These are phyloP conservation scores for Scaptomyza parva DNA, from an alignment of 2,888 invertebrate genomes.

Conservation along the genomic window DNA sequence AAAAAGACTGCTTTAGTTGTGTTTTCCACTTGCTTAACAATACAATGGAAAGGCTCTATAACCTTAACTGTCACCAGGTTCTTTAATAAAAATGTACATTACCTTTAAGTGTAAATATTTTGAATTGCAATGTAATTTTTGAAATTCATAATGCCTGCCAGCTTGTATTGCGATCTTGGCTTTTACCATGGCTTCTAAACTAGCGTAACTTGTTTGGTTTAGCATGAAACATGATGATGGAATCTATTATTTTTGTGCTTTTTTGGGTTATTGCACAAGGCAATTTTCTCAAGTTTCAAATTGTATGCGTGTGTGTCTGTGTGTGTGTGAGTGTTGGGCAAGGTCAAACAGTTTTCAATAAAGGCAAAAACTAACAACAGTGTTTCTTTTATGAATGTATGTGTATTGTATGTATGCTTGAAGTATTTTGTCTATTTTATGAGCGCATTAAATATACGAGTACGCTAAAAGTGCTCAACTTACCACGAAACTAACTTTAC, in stretches of 20 bases:
- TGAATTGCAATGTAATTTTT: background rate
- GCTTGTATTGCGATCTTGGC: conserved; percentile 10
- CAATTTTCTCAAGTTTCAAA: conserved; percentile 46
- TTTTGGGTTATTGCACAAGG: conserved; percentile 37
- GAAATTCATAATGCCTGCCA: background rate
- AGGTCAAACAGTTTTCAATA: conserved; percentile 54
- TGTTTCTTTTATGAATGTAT: conserved; percentile 17
- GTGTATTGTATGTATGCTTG: conserved; percentile 2
- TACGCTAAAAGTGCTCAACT: conserved; percentile 41
- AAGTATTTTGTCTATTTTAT: conserved; percentile 33
- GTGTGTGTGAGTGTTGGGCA: conserved; percentile 25
- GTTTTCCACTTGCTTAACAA: background rate
- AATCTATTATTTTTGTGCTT: conserved; percentile 14
- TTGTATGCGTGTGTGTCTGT: conserved; percentile 5
- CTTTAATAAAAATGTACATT: background rate
- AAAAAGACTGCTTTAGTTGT: background rate
- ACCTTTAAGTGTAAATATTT: background rate
- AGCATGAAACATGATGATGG: conserved; percentile 15
- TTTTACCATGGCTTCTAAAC: conserved; percentile 21
- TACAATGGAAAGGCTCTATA: background rate
- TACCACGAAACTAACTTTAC: conserved; percentile 17
- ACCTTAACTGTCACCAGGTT: background rate
- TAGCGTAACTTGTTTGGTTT: conserved; percentile 23
- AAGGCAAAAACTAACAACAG: conserved; percentile 24
- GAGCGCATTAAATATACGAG: conserved; percentile 48